Conservation (phyloP, 2,888 invertebrate genomes). For the Oasisia sp. region DNA sequence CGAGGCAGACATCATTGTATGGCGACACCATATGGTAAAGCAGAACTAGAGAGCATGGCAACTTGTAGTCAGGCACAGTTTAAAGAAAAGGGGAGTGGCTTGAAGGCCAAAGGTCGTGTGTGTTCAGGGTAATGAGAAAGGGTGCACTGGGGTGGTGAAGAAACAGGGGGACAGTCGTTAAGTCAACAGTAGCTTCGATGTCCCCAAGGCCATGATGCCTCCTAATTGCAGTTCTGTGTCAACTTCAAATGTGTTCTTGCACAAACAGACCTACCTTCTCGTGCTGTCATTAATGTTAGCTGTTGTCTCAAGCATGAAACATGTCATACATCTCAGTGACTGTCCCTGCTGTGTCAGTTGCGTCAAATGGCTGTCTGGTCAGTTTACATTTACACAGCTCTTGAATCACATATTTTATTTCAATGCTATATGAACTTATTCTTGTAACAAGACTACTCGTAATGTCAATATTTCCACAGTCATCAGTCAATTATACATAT, state of each 20-base stretch:
- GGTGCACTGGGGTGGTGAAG: neutral
- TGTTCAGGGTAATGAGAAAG: neutral
- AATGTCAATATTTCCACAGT: neutral
- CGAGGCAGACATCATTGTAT: neutral
- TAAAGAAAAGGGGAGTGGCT: neutral
- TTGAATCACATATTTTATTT: neutral
- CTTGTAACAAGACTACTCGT: neutral
- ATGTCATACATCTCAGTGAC: neutral
- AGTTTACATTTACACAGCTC: neutral
- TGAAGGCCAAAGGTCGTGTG: neutral
- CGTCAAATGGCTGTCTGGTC: neutral
- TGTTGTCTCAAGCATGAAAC: neutral
- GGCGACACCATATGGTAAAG: neutral
- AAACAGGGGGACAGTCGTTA: neutral
- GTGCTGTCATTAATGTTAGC: neutral
- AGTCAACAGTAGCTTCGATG: neutral
- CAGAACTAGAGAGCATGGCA: neutral
- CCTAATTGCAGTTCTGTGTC: neutral
- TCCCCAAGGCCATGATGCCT: slow-evolving; percentile 1
- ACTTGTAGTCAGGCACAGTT: neutral
- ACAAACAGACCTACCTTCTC: neutral
- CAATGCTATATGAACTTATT: neutral
- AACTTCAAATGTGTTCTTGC: neutral
- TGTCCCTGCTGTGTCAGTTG: neutral
- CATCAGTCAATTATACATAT: too few relatives aligned